Base-by-base conservation (phyloP, 2,797 vertebrate genomes). In the Aulostomus chinensis region DNA sequence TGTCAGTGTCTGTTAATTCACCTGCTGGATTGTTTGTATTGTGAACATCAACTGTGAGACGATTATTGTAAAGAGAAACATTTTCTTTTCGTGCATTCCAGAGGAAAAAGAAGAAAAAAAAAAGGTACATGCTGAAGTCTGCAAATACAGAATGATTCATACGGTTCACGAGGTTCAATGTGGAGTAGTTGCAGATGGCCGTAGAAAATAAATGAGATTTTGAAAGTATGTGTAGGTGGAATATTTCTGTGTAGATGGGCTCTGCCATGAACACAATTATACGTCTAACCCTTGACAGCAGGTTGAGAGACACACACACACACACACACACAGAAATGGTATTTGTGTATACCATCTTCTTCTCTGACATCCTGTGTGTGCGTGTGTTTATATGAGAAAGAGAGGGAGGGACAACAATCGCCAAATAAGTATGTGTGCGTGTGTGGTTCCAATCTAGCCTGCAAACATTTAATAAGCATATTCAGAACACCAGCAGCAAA, bases 141-240 rank as follows among this genome's bases (percentile, higher is more conserved):
- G 58, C 68, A 70, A 73, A 76, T 45, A 46, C 42, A 48, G 59
- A 61, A 29, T 81, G 75, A 86, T 78, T 83, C 84, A 84, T 52
- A 60, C n/a, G 35, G 83, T 84, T 86, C 83, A 83, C 50, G 32
- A 57, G 72, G 84, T 86, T 85, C 81, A 83, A 71, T 68, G 67
- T 72, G 55, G 67, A 87, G 85, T 72, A 73, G 67, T 79, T 69
- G 75, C 77, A 82, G 80, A 87, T 83, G 80, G 73, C 70, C 64
- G 36, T 74, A 58, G 76, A 83, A 87, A 86, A 86, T 85, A 86
- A 86, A 86, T 84, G 56, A 78, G 76, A 63, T 78, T 85, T 86
- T 85, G 70, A 84, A 87, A 86, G 78, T 74, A 53, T 74, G 81
- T 82, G 86, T 87, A 85, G 87, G 87, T 76, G 87, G 84, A 85